Evolutionary conservation across 2,113 vertebrate genomes (phyloP), one percentile per base, ranked within the genome.

Genomic region (Euleptes europaea): DNA sequence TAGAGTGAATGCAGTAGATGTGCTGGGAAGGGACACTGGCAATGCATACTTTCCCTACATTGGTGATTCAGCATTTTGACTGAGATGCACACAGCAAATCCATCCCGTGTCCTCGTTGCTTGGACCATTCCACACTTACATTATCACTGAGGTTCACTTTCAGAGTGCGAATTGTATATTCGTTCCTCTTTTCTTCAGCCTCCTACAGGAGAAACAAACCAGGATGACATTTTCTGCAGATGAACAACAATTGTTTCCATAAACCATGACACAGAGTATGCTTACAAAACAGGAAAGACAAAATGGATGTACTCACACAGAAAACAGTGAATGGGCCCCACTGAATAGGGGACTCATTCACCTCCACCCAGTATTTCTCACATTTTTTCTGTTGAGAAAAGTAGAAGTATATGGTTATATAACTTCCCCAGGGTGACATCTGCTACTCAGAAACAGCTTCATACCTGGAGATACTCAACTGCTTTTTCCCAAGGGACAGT

Each of bases 291-390:
- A 76, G 23, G 88, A 35, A 75, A 21, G 28, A 6, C 1, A 38
- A 0, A 5, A 75, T 21, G 12, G 72, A 88, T 51, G 51, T 94
- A 99, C 99, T 98, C 93, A 99, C 99, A 76, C 97, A 98, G 87
- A 91, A 80, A 72, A 99, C 35, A n/a, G 89, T 94, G 88, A 99
- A 99, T 0, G 97, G 96, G 0, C 97, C 97, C 1, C 96, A 96
- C 4, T 93, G 90, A 85, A 98, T 96, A 1, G 92, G 87, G 2
- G 78, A 86, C 35, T 96, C 90, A 0, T 90, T 94, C 33, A 44
- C 90, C 84, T 96, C 95, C 0, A 97, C 96, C 98, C 98, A 99
- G 94, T 99, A 99, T 65, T 96, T 94, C 92, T 99, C 99, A 83
- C 98, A 99, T 54, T 99, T 99, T 97, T 97, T 99, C 99, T 99